A percentile compares a stretch with the other conserved stretches of the same genome.
phyloP scores from a whole-genome alignment of 2,113 vertebrate species.

The Callipepla squamata region DNA sequence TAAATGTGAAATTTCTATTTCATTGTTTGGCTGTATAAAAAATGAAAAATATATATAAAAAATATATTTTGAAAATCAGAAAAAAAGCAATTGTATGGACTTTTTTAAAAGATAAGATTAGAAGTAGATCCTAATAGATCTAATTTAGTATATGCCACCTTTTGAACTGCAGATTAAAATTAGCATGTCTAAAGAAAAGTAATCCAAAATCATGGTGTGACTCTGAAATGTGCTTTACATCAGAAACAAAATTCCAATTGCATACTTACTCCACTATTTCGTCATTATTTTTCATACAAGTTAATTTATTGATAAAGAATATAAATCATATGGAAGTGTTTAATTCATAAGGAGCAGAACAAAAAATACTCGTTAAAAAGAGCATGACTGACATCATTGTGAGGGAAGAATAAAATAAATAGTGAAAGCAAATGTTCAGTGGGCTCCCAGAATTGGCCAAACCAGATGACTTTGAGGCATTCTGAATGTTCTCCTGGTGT shows the following conservation, averaged over 20 bases:
- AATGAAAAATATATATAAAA: neutral
- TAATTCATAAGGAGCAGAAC: neutral
- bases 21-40: neutral
- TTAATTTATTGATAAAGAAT: neutral
- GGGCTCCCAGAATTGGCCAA: neutral
- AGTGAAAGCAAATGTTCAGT: neutral
- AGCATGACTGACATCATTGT: neutral
- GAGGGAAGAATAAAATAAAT: neutral
- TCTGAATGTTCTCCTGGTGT: neutral
- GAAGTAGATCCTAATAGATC: neutral
- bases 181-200: neutral
- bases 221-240: neutral
- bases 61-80: neutral
- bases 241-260: neutral
- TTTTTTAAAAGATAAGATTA: neutral
- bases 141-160: neutral
- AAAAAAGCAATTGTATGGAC: neutral
- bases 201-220: neutral
- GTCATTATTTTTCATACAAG: neutral
- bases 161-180: neutral
- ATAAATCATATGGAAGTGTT: neutral
- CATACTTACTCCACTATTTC: neutral
- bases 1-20: neutral
- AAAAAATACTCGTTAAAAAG: neutral
- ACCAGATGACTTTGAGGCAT: neutral